Percentiles rank a stretch among this genome's conserved stretches.
phyloP scores from a whole-genome alignment of 2,113 vertebrate genomes.

The Sitta europaea region DNA sequence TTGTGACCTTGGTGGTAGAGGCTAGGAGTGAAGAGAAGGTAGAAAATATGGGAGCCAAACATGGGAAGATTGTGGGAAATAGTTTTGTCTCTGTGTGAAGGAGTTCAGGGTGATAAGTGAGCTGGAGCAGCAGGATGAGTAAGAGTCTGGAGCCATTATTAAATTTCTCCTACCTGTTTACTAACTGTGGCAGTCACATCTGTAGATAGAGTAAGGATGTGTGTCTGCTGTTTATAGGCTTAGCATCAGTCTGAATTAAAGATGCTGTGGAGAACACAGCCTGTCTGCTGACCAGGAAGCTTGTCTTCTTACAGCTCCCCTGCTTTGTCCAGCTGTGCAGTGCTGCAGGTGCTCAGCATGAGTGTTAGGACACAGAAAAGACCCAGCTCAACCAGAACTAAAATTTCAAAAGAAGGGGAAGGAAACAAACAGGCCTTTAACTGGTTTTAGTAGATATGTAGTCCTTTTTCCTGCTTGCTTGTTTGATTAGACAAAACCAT shows the following conservation, averaged over 20 bases:
- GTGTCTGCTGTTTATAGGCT: background rate
- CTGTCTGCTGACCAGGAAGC: conserved; percentile 7
- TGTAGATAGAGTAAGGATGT: background rate
- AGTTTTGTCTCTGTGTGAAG: background rate
- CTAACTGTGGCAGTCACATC: background rate
- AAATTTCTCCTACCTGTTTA: background rate
- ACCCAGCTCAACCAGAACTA: background rate
- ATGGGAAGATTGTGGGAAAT: background rate
- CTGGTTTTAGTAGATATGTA: background rate
- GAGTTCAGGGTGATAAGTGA: background rate
- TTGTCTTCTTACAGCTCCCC: background rate
- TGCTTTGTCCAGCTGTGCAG: background rate
- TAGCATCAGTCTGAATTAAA: background rate
- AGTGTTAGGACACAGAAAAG: background rate
- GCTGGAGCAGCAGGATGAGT: background rate
- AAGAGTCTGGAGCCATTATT: background rate
- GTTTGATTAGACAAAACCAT: background rate
- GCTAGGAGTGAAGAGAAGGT: background rate
- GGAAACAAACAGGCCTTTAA: background rate
- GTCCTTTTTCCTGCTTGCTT: background rate
- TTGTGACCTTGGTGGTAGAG: background rate
- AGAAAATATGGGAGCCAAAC: background rate
- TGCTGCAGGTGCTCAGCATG: background rate
- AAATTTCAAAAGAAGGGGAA: background rate
- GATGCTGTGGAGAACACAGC: background rate